Conservation (phyloP, 1,140 invertebrate species). For the Scaptomyza montana region DNA sequence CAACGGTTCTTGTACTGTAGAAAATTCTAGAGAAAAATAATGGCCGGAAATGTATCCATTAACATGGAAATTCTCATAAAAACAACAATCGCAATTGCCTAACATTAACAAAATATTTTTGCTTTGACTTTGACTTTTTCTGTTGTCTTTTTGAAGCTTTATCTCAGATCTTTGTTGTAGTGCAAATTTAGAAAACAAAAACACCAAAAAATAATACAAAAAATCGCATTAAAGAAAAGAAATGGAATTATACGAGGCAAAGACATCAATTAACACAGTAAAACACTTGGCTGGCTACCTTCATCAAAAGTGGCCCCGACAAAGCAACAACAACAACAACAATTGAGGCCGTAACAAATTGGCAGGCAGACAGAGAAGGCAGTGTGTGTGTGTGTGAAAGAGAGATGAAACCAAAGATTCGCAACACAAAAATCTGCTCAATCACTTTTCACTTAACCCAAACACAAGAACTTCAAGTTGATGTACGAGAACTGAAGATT, state of each 20-base stretch:
- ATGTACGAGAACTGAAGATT: slow-evolving; percentile 23
- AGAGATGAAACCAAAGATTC: slow-evolving; percentile 70
- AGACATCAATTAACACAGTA: slow-evolving; percentile 69
- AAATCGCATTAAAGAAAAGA: slow-evolving; percentile 2
- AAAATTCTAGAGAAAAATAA: slow-evolving; percentile 3
- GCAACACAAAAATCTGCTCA: slow-evolving; percentile 81
- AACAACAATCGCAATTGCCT: slow-evolving; percentile 34
- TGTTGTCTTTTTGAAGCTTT: slow-evolving; percentile 5
- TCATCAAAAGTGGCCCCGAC: slow-evolving; percentile 44
- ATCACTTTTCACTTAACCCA: slow-evolving; percentile 82
- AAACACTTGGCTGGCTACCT: slow-evolving; percentile 60
- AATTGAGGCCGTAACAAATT: slow-evolving; percentile 16
- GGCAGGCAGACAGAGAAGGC: slow-evolving; percentile 2
- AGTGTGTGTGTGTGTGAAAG: neutral
- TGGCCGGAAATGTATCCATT: slow-evolving; percentile 38
- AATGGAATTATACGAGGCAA: slow-evolving; percentile 39
- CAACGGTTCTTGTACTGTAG: neutral
- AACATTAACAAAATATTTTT: slow-evolving; percentile 34
- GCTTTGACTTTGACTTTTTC: neutral
- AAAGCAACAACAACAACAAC: slow-evolving; percentile 31
- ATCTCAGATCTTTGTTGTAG: slow-evolving; percentile 44
- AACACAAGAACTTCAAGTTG: slow-evolving; percentile 79
- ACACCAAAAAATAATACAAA: slow-evolving; percentile 1
- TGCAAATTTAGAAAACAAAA: slow-evolving; percentile 15
- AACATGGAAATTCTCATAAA: slow-evolving; percentile 17